Conservation (phyloP, 2,888 invertebrate genomes). For the Nomada ferruginata region DNA sequence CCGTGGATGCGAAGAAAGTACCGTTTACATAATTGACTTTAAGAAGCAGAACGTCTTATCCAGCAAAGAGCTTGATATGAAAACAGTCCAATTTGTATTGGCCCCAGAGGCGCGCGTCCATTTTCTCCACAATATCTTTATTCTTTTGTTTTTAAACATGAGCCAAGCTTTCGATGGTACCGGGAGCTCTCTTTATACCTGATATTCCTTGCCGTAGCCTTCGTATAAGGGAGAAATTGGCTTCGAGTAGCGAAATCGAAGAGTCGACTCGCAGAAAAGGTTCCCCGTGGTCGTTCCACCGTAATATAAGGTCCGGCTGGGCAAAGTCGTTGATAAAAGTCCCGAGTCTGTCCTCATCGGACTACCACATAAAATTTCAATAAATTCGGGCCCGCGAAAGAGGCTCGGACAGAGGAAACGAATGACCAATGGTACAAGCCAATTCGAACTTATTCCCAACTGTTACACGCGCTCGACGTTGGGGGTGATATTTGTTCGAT, state of each 20-base stretch:
- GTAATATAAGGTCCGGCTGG: conserved; percentile 65
- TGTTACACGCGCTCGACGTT: conserved; percentile 57
- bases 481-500: conserved; percentile 42
- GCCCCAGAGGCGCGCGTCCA: conserved; percentile 18
- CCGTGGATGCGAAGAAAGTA: background rate
- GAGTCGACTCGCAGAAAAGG: background rate
- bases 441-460: conserved; percentile 71
- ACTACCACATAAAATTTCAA: conserved; percentile 77
- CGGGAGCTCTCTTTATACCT: conserved; percentile 47
- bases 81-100: conserved; percentile 35
- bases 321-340: conserved; percentile 72
- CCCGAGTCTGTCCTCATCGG: conserved; percentile 73
- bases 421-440: conserved; percentile 71
- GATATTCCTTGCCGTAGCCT: conserved; percentile 27
- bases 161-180: conserved; percentile 15
- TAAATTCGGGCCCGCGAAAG: conserved; percentile 69
- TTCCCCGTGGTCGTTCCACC: conserved; percentile 9
- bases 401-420: conserved; percentile 59
- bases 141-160: conserved; percentile 49
- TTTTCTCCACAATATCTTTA: conserved; percentile 34
- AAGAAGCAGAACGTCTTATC: background rate
- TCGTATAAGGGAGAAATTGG: conserved; percentile 62
- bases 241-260: conserved; percentile 57
- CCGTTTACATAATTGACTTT: background rate
- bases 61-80: background rate